phyloP scores from a whole-genome alignment of 2,113 vertebrate genomes.

The Corythornis cristatus region DNA sequence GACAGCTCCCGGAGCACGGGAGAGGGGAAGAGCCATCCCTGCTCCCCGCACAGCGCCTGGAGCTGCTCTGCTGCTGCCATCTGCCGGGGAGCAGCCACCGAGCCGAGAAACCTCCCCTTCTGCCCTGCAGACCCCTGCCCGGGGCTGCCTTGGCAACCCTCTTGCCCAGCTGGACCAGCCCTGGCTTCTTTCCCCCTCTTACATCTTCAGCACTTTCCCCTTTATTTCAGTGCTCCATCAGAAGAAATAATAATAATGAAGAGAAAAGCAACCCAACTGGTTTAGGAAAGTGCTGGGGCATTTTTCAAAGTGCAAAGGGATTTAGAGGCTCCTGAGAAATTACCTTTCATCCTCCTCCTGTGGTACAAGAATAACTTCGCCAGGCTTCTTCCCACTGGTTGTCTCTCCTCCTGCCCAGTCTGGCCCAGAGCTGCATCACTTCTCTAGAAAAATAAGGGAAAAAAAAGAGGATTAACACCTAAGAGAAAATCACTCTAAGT shows the following conservation, averaged over 20 bases:
- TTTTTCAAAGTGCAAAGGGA: not conserved
- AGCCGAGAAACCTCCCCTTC: not conserved
- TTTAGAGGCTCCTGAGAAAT: not conserved
- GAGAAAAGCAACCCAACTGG: not conserved
- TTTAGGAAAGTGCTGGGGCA: not conserved
- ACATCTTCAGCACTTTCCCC: not conserved
- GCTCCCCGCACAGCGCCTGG: not conserved
- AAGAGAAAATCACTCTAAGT: not conserved
- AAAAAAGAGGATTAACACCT: not conserved
- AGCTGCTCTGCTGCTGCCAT: conserved; percentile 62
- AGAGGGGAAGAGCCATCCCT: not conserved
- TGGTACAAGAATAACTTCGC: conserved; percentile 31
- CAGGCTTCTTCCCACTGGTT: conserved; percentile 42
- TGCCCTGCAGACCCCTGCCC: not conserved
- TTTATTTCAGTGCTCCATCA: fast-evolving
- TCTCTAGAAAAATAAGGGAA: not conserved
- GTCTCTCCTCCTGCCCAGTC: conserved; percentile 40
- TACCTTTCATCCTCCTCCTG: conserved; percentile 62
- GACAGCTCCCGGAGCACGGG: not conserved
- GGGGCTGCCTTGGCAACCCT: not conserved
- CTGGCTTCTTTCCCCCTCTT: not conserved
- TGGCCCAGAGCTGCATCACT: conserved; percentile 9
- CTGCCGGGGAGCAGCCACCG: conserved; percentile 51
- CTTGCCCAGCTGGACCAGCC: not conserved
- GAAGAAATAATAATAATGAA: not conserved